phyloP scores from a whole-genome alignment of 2,888 invertebrate genomes.

The Mimumesa dahlbomi region DNA sequence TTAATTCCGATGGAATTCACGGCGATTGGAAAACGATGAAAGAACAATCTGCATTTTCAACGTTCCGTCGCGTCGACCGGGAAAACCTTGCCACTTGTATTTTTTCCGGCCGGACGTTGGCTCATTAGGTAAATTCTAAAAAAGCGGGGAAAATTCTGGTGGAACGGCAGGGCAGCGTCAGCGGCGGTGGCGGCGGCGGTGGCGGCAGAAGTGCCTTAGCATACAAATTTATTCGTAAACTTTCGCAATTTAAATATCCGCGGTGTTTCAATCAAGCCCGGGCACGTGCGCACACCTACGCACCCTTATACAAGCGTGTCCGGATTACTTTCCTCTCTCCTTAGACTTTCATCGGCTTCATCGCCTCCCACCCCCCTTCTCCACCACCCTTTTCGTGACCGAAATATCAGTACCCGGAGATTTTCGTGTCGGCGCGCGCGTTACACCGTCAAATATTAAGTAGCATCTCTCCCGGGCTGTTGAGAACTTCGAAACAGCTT shows the following conservation, averaged over 20 bases:
- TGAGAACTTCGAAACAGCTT: constrained; percentile 48
- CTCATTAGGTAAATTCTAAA: constrained; percentile 69
- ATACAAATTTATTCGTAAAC: constrained; percentile 74
- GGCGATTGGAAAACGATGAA: constrained; percentile 35
- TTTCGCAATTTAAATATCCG: constrained; percentile 75
- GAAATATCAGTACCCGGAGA: constrained; percentile 44
- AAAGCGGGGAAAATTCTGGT: constrained; percentile 28
- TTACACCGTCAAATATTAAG: constrained; percentile 58
- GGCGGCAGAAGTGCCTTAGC: constrained; percentile 66
- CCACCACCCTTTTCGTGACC: constrained; percentile 29
- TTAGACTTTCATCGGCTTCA: constrained; percentile 47
- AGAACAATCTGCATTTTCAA: constrained; percentile 21
- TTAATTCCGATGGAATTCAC: too few species aligned
- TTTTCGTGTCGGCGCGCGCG: constrained; percentile 49
- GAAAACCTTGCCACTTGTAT: constrained; percentile 20
- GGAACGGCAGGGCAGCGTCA: constrained; percentile 18
- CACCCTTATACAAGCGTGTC: constrained; percentile 24
- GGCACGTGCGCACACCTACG: constrained; percentile 47
- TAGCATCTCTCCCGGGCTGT: constrained; percentile 21
- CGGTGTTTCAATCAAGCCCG: constrained; percentile 73
- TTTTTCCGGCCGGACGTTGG: constrained; percentile 47
- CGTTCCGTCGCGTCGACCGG: too few species aligned
- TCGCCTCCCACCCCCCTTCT: background rate
- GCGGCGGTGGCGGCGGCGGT: too few species aligned
- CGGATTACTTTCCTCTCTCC: constrained; percentile 48